phyloP scores from a whole-genome alignment of 2,113 vertebrate species.

The Silurus asotus region DNA sequence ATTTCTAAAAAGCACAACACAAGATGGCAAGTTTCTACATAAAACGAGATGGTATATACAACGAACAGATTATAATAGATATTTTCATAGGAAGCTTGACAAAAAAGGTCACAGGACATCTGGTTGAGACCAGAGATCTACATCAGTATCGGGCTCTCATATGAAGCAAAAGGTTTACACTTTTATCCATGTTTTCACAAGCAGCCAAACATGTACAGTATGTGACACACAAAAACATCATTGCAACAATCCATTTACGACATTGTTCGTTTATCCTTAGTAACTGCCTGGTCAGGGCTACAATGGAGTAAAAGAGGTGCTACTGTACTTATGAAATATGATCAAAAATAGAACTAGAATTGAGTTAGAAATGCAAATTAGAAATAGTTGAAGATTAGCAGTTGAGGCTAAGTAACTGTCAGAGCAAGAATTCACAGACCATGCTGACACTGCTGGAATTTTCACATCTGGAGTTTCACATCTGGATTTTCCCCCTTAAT shows the following conservation, averaged over 20 bases:
- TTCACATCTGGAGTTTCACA: background rate
- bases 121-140: background rate
- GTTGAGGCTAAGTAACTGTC: background rate
- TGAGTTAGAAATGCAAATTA: background rate
- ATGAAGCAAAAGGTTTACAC: background rate
- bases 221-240: background rate
- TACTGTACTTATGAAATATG: background rate
- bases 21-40: background rate
- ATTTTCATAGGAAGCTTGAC: background rate
- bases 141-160: background rate
- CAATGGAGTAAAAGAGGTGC: background rate
- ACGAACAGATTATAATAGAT: background rate
- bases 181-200: background rate
- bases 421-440: background rate
- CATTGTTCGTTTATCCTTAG: background rate
- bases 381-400: background rate
- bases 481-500: background rate
- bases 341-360: background rate
- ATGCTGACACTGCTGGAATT: background rate
- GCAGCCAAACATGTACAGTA: background rate
- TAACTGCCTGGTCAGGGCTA: background rate
- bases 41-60: background rate
- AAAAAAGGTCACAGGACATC: background rate
- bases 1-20: background rate
- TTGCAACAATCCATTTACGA: background rate